phyloP scores from a whole-genome alignment of 2,113 vertebrate species.

The Craseonycteris thonglongyai region DNA sequence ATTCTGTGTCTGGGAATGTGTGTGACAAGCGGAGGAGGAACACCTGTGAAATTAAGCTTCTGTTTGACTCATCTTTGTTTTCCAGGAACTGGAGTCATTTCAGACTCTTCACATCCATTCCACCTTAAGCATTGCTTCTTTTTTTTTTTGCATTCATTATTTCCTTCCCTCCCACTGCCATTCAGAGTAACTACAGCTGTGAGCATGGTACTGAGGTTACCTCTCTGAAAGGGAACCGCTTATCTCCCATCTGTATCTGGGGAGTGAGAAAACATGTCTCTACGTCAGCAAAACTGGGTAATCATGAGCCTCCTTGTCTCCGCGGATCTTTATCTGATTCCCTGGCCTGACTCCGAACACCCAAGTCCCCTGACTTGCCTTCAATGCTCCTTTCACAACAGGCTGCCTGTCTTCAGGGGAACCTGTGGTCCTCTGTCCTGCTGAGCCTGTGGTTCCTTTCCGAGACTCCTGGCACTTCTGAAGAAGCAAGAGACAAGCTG shows the following conservation, averaged over 20 bases:
- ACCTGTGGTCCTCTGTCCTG: neutral
- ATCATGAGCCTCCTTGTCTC: slow-evolving; percentile 12
- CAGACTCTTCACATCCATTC: neutral
- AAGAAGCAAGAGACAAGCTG: neutral
- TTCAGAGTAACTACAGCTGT: slow-evolving; percentile 3
- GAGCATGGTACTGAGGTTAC: neutral
- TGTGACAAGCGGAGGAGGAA: neutral
- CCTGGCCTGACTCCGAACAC: neutral
- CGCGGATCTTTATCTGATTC: slow-evolving; percentile 26
- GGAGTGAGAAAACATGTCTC: slow-evolving; percentile 16
- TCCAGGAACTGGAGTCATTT: slow-evolving; percentile 59
- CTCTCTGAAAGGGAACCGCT: slow-evolving; percentile 18
- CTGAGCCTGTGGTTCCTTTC: neutral
- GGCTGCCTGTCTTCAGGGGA: neutral
- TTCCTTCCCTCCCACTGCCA: neutral
- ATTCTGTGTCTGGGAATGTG: slow-evolving; percentile 31
- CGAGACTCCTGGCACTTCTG: neutral
- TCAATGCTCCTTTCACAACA: neutral
- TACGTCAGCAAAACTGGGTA: neutral
- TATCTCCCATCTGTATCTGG: neutral
- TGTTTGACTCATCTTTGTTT: slow-evolving; percentile 50
- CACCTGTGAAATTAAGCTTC: neutral
- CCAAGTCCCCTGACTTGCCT: neutral
- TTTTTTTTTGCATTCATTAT: neutral
- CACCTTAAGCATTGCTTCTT: neutral